phyloP scores from a whole-genome alignment of 2,797 vertebrate genomes.

The Cynodonichthys magdalenae region DNA sequence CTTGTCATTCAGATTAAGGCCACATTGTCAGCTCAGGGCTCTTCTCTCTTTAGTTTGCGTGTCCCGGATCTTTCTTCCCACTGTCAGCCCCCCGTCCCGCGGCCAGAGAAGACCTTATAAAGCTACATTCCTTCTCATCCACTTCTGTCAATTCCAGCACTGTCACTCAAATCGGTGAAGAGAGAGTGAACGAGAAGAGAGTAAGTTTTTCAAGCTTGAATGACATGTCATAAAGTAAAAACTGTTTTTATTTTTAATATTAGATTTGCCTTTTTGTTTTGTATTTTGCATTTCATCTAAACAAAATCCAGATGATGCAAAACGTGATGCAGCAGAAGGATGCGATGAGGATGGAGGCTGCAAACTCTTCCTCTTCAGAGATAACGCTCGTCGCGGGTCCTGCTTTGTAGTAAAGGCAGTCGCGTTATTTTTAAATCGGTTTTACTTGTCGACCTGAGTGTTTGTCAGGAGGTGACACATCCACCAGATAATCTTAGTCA shows the following conservation, averaged over 20 bases:
- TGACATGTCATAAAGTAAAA: constrained; percentile 34
- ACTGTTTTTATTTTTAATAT: constrained; percentile 21
- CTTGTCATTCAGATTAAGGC: constrained; percentile 91
- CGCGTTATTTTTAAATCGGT: constrained; percentile 28
- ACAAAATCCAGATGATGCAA: constrained; percentile 13
- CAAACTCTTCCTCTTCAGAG: constrained; percentile 10
- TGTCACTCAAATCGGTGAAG: constrained; percentile 73
- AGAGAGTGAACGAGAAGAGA: constrained; percentile 35
- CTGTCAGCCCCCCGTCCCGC: constrained; percentile 66
- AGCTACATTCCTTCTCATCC: constrained; percentile 74
- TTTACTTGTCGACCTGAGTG: constrained; percentile 14
- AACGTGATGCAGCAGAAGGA: constrained; percentile 10
- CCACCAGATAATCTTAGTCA: constrained; percentile 49
- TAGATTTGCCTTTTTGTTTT: constrained; percentile 12
- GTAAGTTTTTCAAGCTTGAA: constrained; percentile 25
- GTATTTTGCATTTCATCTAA: constrained; percentile 15
- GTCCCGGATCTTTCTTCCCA: constrained; percentile 64
- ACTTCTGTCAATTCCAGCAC: constrained; percentile 84
- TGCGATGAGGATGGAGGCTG: neutral
- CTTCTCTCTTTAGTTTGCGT: constrained; percentile 61
- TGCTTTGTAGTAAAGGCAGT: constrained; percentile 20
- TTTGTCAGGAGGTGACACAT: constrained; percentile 35
- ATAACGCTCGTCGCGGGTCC: constrained; percentile 1
- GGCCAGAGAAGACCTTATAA: constrained; percentile 76
- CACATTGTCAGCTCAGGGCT: constrained; percentile 86